Evolutionary conservation across 2,888 invertebrate species (phyloP), one percentile per base, ranked within the genome.

Genomic region (Elmis aenea): DNA sequence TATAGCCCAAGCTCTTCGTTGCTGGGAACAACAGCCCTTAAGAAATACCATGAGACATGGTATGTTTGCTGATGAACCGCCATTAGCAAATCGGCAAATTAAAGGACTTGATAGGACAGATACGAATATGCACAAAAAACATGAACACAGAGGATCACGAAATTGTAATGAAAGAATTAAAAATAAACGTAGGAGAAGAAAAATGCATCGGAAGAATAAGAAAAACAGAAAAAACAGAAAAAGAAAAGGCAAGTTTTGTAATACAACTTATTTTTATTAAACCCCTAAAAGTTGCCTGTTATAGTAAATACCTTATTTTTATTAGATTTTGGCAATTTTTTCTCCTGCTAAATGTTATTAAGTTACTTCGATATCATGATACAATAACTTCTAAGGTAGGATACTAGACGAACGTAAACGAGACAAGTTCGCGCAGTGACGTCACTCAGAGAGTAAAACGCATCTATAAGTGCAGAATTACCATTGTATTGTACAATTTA

Each of bases 1-100:
- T 8, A 69, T 94, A 39, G 85, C 91, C 0, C 79, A 86, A 44
- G 92, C 93, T 1, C 69, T 94, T 13, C 77, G 83, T 34, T 93
- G 93, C 64, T 94, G 94, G 94, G 92, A 92, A 63, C 75, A 77
- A 49, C 62, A 62, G 33, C 54, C 71, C 1, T 64, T 71, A 20
- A 59, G 64, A 23, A 65, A 58, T 26, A 38, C 45, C 31, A 46
- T 47, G 12, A 43, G 46, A 14, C 37, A 45, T 1, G 46, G 51
- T 4, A 51, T 53, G 46, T 41, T 51, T 24, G 40, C 49, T 1
- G 58, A 57, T 33, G 54, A 66, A 10, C 52, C 59, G 23, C 42
- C 45, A 1, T 27, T 47, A 24, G 39, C 42, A 3, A 38, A 39
- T 8, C 32, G 48, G 12, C 50, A 51, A 41, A 37, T 48, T 11